A percentile compares a stretch with the other conserved stretches of the same genome.
Conservation (phyloP, 2,888 invertebrate species). For the Agrotis segetum region DNA sequence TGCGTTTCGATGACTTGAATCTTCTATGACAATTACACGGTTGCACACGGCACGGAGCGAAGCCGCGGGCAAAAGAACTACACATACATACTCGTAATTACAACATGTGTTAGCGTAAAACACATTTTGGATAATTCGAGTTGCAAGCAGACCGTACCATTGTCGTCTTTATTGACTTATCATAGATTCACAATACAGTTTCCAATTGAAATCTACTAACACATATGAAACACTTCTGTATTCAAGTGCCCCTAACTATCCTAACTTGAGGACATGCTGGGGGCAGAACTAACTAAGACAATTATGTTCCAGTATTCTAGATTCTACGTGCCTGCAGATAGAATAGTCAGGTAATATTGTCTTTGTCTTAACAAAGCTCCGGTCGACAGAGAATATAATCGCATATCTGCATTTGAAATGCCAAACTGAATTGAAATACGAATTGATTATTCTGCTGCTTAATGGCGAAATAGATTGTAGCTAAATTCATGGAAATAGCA, state of each 20-base stretch:
- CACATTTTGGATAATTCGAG: not conserved
- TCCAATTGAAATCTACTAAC: conserved; percentile 26
- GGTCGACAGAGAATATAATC: not conserved
- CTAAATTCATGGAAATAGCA: not conserved
- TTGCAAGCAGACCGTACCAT: not conserved
- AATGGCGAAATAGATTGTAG: not conserved
- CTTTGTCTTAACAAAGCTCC: conserved; percentile 28
- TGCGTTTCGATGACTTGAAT: not conserved
- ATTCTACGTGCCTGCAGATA: conserved; percentile 11
- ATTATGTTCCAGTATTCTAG: conserved; percentile 30
- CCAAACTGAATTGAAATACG: conserved; percentile 7
- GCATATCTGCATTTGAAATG: conserved; percentile 5
- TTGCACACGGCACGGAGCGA: too few relatives aligned
- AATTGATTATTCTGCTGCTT: conserved; percentile 5
- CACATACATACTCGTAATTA: not conserved
- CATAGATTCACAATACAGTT: conserved; percentile 1
- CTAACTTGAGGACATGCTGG: conserved; percentile 27
- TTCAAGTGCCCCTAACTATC: conserved; percentile 35
- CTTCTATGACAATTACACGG: not conserved
- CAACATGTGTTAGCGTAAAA: not conserved
- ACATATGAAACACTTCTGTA: conserved; percentile 12
- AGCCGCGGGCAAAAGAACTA: too few relatives aligned
- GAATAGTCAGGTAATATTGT: conserved; percentile 20
- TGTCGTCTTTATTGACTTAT: not conserved
- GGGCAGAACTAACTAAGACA: conserved; percentile 48